Percentiles rank a stretch among this genome's conserved stretches.
Conservation (phyloP, 2,888 invertebrate species). For the Lepas anatifera region DNA sequence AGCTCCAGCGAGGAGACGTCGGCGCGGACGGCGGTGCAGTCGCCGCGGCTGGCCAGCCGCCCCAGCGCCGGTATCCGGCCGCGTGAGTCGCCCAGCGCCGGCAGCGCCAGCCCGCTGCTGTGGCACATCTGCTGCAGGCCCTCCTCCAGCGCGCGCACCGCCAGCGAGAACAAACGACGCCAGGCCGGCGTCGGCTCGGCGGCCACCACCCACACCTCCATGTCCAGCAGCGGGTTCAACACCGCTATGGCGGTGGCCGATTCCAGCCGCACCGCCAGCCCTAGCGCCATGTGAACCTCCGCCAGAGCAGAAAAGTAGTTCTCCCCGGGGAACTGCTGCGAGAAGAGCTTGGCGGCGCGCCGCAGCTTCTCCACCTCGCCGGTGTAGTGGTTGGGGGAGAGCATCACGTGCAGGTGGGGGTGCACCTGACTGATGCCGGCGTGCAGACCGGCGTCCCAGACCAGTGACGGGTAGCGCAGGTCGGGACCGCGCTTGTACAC, state of each 20-base stretch:
- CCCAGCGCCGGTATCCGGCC: slow-evolving; percentile 20
- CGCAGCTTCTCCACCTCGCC: slow-evolving; percentile 19
- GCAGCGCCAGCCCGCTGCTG: slow-evolving; percentile 12
- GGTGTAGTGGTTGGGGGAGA: slow-evolving; percentile 30
- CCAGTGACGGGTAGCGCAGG: slow-evolving; percentile 32
- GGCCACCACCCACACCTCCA: not conserved
- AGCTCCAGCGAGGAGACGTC: slow-evolving; percentile 20
- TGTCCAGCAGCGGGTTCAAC: slow-evolving; percentile 2
- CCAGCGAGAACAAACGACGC: not conserved
- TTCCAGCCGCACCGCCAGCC: slow-evolving; percentile 20
- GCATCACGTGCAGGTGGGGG: slow-evolving; percentile 36
- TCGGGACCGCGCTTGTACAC: not conserved
- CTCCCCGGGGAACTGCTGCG: not conserved
- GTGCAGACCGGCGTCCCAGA: slow-evolving; percentile 37
- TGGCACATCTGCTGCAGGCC: not conserved
- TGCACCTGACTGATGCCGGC: slow-evolving; percentile 40
- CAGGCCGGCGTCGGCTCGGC: not conserved
- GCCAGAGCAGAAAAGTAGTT: slow-evolving; percentile 20
- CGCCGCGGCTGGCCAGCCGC: slow-evolving; percentile 18
- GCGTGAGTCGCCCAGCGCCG: not conserved
- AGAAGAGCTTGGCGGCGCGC: slow-evolving; percentile 16
- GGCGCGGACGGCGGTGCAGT: slow-evolving; percentile 18
- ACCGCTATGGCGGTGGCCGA: slow-evolving; percentile 19
- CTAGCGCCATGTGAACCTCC: slow-evolving; percentile 18
- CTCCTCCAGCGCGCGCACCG: not conserved